phyloP scores from a whole-genome alignment of 2,888 invertebrate species.

The Tenthredo livida region DNA sequence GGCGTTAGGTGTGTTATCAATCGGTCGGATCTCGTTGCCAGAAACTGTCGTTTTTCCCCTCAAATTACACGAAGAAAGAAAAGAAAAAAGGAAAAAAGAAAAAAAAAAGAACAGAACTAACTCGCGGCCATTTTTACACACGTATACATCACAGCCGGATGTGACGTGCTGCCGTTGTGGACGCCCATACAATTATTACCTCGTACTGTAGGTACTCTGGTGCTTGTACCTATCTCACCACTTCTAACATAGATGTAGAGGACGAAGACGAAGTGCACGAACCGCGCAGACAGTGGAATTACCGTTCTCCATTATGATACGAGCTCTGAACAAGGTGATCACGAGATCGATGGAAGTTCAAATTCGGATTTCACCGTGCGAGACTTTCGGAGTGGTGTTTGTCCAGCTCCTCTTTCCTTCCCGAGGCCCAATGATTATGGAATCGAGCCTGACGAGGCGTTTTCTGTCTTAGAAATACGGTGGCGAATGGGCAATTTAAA shows the following conservation, averaged over 20 bases:
- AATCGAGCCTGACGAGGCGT: conserved; percentile 20
- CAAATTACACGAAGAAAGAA: conserved; percentile 62
- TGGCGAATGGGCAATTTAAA: conserved; percentile 27
- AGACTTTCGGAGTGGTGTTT: background rate
- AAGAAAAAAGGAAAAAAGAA: background rate
- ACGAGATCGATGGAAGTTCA: background rate
- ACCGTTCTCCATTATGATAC: background rate
- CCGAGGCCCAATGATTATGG: background rate
- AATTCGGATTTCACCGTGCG: background rate
- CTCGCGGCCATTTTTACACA: conserved; percentile 65
- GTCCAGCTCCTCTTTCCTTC: background rate
- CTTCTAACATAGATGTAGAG: background rate
- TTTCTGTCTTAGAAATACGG: background rate
- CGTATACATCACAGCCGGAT: conserved; percentile 62
- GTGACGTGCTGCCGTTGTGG: conserved; percentile 60
- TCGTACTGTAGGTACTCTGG: background rate
- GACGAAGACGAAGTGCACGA: background rate
- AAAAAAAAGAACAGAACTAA: conserved; percentile 34
- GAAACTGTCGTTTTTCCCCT: conserved; percentile 66
- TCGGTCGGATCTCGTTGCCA: conserved; percentile 50
- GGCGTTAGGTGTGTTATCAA: conserved; percentile 43
- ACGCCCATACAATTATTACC: conserved; percentile 48
- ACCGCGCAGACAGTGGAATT: background rate
- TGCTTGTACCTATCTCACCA: background rate
- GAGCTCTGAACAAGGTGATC: background rate